phyloP scores from a whole-genome alignment of 2,113 vertebrate species.

The Nothoprocta perdicaria region DNA sequence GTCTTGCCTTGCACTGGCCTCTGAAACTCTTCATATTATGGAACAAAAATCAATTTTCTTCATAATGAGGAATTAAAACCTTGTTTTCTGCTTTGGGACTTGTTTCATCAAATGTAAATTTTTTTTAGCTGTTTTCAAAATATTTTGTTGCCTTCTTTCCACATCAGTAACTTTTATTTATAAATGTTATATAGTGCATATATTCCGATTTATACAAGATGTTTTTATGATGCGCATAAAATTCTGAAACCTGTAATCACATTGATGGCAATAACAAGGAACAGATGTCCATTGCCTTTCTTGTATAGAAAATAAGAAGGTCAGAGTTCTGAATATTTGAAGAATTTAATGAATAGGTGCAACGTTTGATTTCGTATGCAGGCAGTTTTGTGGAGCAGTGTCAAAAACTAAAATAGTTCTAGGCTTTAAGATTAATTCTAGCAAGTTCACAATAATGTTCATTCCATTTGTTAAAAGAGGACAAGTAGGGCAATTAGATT shows the following conservation, averaged over 20 bases:
- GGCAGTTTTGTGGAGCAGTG: rapidly evolving
- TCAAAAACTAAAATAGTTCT: rapidly evolving
- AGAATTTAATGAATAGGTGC: rapidly evolving
- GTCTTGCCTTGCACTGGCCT: neutral
- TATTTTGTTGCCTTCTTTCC: neutral
- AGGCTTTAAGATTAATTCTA: neutral
- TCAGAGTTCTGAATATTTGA: neutral
- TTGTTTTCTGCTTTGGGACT: neutral
- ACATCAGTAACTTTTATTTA: neutral
- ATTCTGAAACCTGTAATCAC: neutral
- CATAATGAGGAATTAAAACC: neutral
- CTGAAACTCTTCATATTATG: neutral
- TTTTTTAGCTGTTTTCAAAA: neutral
- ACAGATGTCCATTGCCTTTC: neutral
- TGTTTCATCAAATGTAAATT: neutral
- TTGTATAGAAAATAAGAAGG: neutral
- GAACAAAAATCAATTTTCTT: neutral
- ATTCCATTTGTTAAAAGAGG: neutral
- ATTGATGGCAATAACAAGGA: neutral
- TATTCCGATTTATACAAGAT: neutral
- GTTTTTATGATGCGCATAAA: neutral
- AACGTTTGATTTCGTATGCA: rapidly evolving
- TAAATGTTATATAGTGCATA: rapidly evolving
- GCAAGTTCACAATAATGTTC: rapidly evolving
- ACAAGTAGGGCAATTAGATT: neutral